Conservation (phyloP, 2,113 vertebrate species). For the Microtus oregoni region DNA sequence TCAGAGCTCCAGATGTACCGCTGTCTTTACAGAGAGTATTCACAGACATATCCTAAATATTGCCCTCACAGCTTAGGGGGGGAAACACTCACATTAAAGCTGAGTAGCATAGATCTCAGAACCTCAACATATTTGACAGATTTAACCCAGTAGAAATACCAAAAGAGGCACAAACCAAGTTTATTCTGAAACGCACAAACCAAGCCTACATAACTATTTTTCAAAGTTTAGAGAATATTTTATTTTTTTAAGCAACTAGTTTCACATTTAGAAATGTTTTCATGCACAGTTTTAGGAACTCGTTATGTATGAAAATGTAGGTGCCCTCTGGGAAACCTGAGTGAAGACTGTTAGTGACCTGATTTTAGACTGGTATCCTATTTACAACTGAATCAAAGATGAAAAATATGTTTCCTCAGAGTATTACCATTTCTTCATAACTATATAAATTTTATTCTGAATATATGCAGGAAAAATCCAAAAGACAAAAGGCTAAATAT, state of each 20-base stretch:
- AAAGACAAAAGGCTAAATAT: conserved; percentile 7
- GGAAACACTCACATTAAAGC: neutral
- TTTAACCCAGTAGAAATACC: neutral
- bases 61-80: neutral
- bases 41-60: neutral
- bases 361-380: conserved; percentile 1
- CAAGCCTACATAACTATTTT: neutral
- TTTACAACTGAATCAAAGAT: conserved; percentile 35
- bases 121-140: neutral
- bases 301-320: neutral
- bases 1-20: neutral
- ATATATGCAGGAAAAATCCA: neutral
- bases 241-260: conserved; percentile 18
- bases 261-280: neutral
- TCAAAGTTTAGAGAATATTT: neutral
- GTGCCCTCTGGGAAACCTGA: neutral
- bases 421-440: conserved; percentile 18
- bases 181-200: neutral
- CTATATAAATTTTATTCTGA: conserved; percentile 39
- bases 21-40: neutral
- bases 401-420: conserved; percentile 30
- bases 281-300: neutral
- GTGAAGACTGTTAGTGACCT: neutral
- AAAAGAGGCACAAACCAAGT: neutral
- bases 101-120: conserved; percentile 11